Conservation (phyloP, 2,888 invertebrate genomes). For the Tridacna crocea region DNA sequence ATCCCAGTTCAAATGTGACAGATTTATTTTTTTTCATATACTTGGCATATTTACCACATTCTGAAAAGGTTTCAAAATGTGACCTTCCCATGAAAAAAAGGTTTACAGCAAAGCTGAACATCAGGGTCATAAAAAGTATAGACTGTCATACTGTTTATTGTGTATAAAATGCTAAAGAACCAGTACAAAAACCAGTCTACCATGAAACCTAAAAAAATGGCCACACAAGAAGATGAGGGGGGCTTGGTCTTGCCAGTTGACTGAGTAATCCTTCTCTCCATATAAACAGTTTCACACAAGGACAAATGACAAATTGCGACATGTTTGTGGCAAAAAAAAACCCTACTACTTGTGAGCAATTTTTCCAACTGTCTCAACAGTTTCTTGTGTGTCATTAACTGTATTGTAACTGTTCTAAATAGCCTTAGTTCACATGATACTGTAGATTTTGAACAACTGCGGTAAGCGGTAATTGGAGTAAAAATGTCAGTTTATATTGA, state of each 20-base stretch:
- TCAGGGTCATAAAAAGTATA: slow-evolving; percentile 29
- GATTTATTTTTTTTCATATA: too few relatives aligned
- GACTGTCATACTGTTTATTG: slow-evolving; percentile 30
- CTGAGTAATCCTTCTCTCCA: not conserved
- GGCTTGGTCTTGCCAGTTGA: slow-evolving; percentile 43
- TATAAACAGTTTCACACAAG: too few relatives aligned
- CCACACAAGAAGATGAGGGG: slow-evolving; percentile 56
- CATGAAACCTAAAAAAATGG: slow-evolving; percentile 48
- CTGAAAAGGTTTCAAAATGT: too few relatives aligned
- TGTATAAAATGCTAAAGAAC: slow-evolving; percentile 23
- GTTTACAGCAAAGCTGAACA: slow-evolving; percentile 18
- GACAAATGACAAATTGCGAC: too few relatives aligned
- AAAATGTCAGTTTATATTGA: slow-evolving; percentile 32
- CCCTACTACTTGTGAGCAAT: too few relatives aligned
- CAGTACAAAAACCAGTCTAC: slow-evolving; percentile 29
- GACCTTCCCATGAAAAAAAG: not conserved
- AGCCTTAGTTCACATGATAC: too few relatives aligned
- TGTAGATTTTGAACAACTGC: too few relatives aligned
- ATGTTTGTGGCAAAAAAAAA: not conserved
- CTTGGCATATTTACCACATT: too few relatives aligned
- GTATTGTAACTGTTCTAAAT: too few relatives aligned
- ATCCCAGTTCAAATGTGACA: too few relatives aligned
- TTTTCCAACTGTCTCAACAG: too few relatives aligned
- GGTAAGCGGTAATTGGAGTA: not conserved
- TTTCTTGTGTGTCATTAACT: too few relatives aligned